phyloP scores from a whole-genome alignment of 2,113 vertebrate genomes.

The Picathartes gymnocephalus region DNA sequence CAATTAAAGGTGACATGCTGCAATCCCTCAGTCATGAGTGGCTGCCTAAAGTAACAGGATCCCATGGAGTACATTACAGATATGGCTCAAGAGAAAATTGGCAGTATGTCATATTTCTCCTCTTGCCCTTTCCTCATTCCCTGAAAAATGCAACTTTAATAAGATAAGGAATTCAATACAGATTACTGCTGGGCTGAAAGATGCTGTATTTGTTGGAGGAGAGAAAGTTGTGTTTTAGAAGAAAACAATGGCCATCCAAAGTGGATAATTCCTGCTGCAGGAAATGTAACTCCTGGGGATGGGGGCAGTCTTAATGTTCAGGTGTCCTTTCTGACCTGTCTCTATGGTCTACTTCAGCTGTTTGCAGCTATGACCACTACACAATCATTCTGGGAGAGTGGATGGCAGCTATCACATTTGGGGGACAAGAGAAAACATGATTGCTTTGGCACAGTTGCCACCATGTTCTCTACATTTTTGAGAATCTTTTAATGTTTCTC shows the following conservation, averaged over 20 bases:
- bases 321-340: background rate
- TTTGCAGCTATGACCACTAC: background rate
- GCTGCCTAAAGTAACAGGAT: background rate
- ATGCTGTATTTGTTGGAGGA: background rate
- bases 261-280: background rate
- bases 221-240: background rate
- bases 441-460: background rate
- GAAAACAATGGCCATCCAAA: background rate
- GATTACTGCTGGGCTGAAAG: background rate
- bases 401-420: background rate
- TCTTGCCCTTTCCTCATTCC: background rate
- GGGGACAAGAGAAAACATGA: background rate
- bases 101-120: background rate
- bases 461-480: background rate
- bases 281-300: background rate
- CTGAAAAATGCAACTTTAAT: background rate
- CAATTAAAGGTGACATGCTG: slow-evolving; percentile 44
- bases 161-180: background rate
- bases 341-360: background rate
- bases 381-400: background rate
- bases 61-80: background rate
- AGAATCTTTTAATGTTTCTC: background rate
- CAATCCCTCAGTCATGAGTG: background rate
- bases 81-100: background rate
- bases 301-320: background rate